A percentile compares a stretch with the other conserved stretches of the same genome.
phyloP scores from a whole-genome alignment of 2,888 invertebrate genomes.

The Laspeyria flexula region DNA sequence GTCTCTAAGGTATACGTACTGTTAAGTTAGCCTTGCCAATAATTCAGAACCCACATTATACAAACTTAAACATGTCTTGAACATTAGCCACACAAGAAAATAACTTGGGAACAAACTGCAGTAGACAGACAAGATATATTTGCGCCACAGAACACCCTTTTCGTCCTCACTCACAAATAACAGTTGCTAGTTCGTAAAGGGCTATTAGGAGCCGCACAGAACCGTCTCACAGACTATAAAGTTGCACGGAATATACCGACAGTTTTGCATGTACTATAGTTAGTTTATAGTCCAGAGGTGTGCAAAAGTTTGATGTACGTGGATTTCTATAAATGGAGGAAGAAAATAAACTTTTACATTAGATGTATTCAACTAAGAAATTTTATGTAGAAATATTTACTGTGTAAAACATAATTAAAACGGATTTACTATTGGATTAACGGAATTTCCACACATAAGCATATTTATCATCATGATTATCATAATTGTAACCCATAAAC shows the following conservation, averaged over 20 bases:
- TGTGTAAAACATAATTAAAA: no score
- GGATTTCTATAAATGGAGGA: no score
- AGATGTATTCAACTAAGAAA: no score
- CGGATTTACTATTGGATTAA: no score
- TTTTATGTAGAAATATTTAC: no score
- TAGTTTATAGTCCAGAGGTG: background rate
- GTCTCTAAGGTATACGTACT: no score
- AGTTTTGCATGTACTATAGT: background rate
- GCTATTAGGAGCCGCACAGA: slow-evolving; percentile 7
- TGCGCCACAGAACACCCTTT: background rate
- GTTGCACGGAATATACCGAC: slow-evolving; percentile 3
- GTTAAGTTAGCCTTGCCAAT: no score
- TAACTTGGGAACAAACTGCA: slow-evolving; percentile 1
- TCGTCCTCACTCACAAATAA: slow-evolving; percentile 11
- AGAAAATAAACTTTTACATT: no score
- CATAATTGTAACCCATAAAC: no score
- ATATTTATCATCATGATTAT: no score
- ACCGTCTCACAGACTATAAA: slow-evolving; percentile 7
- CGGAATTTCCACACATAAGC: no score
- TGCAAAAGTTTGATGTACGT: background rate
- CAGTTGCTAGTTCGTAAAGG: slow-evolving; percentile 15
- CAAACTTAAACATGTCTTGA: background rate
- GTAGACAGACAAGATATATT: slow-evolving; percentile 21
- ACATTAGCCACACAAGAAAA: background rate
- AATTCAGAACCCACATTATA: background rate